phyloP scores from a whole-genome alignment of 2,113 vertebrate genomes.

The Gracilinanus agilis region DNA sequence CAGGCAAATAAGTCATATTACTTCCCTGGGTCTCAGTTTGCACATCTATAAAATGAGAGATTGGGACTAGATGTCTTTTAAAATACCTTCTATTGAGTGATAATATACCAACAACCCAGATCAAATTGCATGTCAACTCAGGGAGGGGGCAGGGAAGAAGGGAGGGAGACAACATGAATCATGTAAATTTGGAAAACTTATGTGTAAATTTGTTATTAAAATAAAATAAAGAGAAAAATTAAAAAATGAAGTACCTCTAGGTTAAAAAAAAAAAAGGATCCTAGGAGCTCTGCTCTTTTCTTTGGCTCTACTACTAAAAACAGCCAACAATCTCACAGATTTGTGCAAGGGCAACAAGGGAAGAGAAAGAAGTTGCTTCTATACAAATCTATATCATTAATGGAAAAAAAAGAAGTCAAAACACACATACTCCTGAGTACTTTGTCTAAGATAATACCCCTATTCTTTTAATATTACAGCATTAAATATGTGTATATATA shows the following conservation, averaged over 20 bases:
- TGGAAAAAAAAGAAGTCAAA: slow-evolving; percentile 51
- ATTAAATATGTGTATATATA: background rate
- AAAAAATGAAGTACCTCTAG: background rate
- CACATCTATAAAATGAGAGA: background rate
- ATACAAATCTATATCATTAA: slow-evolving; percentile 25
- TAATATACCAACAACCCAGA: too few species aligned
- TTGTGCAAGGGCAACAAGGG: slow-evolving; percentile 12
- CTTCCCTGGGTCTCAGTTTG: background rate
- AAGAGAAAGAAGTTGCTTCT: slow-evolving; percentile 14
- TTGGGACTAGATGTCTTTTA: background rate
- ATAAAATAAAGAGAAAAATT: too few species aligned
- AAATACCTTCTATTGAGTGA: too few species aligned
- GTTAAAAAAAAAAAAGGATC: background rate
- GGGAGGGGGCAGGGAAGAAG: too few species aligned
- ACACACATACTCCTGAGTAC: background rate
- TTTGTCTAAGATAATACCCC: background rate
- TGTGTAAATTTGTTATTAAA: too few species aligned
- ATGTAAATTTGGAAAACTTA: too few species aligned
- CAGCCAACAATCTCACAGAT: background rate
- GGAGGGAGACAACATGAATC: too few species aligned
- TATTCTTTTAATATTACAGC: background rate
- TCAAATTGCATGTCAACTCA: too few species aligned
- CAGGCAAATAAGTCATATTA: background rate
- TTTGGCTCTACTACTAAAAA: background rate
- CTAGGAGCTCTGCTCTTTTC: slow-evolving; percentile 21